Conservation (phyloP, 2,888 invertebrate genomes). For the Agriopis marginaria region DNA sequence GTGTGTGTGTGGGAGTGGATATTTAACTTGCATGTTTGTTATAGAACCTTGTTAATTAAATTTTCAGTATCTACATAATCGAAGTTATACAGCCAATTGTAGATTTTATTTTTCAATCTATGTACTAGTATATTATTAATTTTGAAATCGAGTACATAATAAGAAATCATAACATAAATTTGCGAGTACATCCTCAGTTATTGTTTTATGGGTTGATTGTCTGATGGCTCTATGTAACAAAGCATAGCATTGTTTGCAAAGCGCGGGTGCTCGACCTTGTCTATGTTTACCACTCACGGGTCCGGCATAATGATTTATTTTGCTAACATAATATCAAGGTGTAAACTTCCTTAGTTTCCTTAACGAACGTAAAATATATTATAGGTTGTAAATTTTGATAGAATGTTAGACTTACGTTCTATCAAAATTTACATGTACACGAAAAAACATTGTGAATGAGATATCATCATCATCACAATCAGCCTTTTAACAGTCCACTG, state of each 20-base stretch:
- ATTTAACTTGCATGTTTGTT: too few relatives aligned
- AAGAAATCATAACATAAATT: too few relatives aligned
- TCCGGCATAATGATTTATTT: constrained; percentile 62
- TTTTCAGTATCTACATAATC: too few relatives aligned
- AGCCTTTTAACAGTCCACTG: too few relatives aligned
- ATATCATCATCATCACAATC: too few relatives aligned
- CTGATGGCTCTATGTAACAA: constrained; percentile 38
- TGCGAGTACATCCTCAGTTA: constrained; percentile 20
- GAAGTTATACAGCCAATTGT: too few relatives aligned
- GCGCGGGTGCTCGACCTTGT: constrained; percentile 55
- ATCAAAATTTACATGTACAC: not conserved
- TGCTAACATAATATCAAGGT: constrained; percentile 52
- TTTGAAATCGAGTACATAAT: too few relatives aligned
- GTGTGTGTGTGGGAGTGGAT: too few relatives aligned
- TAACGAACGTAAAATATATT: not conserved
- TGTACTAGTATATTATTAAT: too few relatives aligned
- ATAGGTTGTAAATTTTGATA: not conserved
- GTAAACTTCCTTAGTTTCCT: constrained; percentile 48
- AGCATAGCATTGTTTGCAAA: constrained; percentile 51
- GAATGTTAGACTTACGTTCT: not conserved
- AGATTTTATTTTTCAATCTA: too few relatives aligned
- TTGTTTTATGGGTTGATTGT: constrained; percentile 15
- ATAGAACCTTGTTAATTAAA: too few relatives aligned
- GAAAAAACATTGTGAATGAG: not conserved
- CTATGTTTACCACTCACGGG: constrained; percentile 53